Base-by-base conservation (phyloP, 2,888 invertebrate species). In the Nesidiocoris tenuis region DNA sequence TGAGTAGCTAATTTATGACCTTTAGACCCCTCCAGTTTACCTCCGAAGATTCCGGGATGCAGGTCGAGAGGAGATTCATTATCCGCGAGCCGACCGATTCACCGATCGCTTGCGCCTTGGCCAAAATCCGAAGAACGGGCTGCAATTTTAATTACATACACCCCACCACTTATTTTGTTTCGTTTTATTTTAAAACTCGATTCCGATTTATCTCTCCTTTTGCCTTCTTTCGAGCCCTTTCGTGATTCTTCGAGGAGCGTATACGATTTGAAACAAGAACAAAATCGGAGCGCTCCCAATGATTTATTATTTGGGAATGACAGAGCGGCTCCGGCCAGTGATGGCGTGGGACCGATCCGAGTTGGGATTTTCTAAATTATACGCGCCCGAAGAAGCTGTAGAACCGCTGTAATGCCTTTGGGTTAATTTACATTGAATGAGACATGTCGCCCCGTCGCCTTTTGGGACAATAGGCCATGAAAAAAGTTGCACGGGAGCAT, bases 341-440 rank as follows among this genome's bases (percentile, higher is more conserved):
- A 65, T 18, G 71, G 61, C 59, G 74, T 65, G 74, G 74, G 74
- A 74, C 21, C 55, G 17, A 1, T 5, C 22, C 39, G 17, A 56
- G 57, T 56, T 74, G 64, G 74, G 70, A 61, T 72, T 63, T 39
- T 39, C 39, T 75, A 75, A 75, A 75, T 75, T 75, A 75, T 75
- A 65, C 65, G 74, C 74, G 66, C 56, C 74, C 74, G 74, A 75
- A 75, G 74, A 75, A 75, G 74, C 74, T 39, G 12, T 39, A 3
- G 39, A 39, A 39, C 39, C 39, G 3, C 39, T 12, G 22, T 75
- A 75, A 75, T 75, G 74, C 39, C 21, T 25, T 24, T 21, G 55
- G 65, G 75, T 65, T 75, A 75, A 75, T 75, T 75, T 75, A 75
- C 75, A 75, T 75, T 75, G 75, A 75, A 75, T 75, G 57, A 75